A percentile compares a stretch with the other conserved stretches of the same genome.
Evolutionary conservation across 2,113 vertebrate species (phyloP).

Genomic region (Columbina picui): DNA sequence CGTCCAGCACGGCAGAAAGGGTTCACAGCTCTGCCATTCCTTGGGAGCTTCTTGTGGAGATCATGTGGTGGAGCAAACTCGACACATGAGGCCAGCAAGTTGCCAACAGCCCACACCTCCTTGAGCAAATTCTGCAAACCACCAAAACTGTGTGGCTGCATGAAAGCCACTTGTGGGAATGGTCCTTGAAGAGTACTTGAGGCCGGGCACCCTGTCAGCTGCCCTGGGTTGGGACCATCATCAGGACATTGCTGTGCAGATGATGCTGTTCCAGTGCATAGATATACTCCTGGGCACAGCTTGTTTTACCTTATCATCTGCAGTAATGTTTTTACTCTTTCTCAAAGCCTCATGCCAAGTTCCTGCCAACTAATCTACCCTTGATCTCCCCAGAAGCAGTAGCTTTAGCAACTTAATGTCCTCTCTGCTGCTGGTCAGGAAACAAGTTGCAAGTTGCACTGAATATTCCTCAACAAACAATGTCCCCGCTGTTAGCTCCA

Average conservation of each 20-base stretch:
- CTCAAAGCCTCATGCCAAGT: neutral
- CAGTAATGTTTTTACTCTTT: neutral
- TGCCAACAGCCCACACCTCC: neutral
- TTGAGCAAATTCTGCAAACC: neutral
- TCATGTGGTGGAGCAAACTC: fast-evolving
- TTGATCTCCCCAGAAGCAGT: neutral
- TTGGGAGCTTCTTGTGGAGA: neutral
- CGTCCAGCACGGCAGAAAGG: neutral
- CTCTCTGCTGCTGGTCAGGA: neutral
- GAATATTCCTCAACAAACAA: neutral
- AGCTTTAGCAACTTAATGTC: neutral
- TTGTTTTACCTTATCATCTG: neutral
- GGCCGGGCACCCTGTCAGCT: neutral
- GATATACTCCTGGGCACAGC: neutral
- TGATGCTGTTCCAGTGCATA: neutral
- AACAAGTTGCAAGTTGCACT: neutral
- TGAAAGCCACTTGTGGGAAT: neutral
- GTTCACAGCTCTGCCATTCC: neutral
- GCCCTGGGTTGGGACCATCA: neutral
- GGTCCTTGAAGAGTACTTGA: neutral
- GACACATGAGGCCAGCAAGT: neutral
- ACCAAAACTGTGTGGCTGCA: neutral
- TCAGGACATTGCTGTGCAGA: fast-evolving
- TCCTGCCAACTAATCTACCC: neutral
- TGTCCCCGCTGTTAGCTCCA: neutral